Base-by-base conservation (phyloP, 2,888 invertebrate species). In the Trichogramma evanescens region DNA sequence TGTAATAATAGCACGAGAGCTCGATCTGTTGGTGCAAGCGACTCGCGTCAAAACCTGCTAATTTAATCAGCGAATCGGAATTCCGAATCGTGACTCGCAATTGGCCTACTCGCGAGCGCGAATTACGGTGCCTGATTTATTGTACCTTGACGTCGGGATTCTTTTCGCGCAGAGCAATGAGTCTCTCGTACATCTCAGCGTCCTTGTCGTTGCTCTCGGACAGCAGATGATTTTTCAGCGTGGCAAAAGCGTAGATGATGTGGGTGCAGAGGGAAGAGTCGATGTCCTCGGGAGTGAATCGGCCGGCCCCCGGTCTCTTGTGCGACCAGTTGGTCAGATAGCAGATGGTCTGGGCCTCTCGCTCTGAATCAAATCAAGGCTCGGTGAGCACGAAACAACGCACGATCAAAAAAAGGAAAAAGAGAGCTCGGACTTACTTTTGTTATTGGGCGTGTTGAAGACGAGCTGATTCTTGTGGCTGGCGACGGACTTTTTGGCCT, bases 281-380 rank as follows among this genome's bases (percentile, higher is more conserved):
- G 48, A 97, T 87, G 75, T 94, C 89, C 69, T 93, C 93, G 0
- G 96, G 95, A 63, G 84, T 85, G 80, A 94, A 97, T 74, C 89
- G 89, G 8, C 94, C 95, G 4, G 86, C 83, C 58, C 93, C 92
- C 0, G 91, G 91, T 57, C 96, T 84, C 77, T 95, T 95, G 63
- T 91, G 87, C 0, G 96, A 93, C 96, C 97, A 98, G 70, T 93
- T 96, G 2, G 97, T 96, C 76, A 95, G 84, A 78, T 97, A 97
- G 79, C 98, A 98, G 71, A 96, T 89, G 4, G 94, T 88, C 80
- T 92, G 91, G 0, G 93, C 89, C 54, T 89, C 88, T 49, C 93
- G 88, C 67, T 85, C 93, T 93, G 78, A 1, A 5, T n/a, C 5
- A 38, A 43, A 9, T 4, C 2, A 5, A 43, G 13, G 52, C 2